These are phyloP conservation scores for Hydropotes inermis DNA, from an alignment of 2,113 vertebrate species.

Conservation along the genomic window DNA sequence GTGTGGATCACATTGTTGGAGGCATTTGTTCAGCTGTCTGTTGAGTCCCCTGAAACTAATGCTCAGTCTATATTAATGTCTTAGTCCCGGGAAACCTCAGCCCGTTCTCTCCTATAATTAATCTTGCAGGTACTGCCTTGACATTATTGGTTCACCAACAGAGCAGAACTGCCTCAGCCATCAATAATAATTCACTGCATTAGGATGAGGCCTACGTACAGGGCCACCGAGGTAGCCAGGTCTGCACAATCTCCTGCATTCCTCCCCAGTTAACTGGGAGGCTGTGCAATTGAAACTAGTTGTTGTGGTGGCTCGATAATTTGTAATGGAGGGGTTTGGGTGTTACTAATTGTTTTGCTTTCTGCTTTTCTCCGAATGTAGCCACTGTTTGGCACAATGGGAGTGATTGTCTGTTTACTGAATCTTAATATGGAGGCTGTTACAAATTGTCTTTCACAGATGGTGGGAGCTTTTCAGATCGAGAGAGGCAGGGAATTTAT, in stretches of 20 bases:
- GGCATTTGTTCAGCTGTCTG: constrained; percentile 82
- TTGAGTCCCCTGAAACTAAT: constrained; percentile 85
- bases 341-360: constrained; percentile 80
- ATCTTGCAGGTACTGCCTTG: constrained; percentile 88
- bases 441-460: constrained; percentile 89
- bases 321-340: constrained; percentile 74
- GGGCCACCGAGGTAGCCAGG: constrained; percentile 75
- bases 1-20: constrained; percentile 79
- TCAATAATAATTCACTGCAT: constrained; percentile 88
- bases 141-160: constrained; percentile 90
- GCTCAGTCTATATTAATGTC: constrained; percentile 86
- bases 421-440: constrained; percentile 86
- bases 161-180: constrained; percentile 87
- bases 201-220: constrained; percentile 78
- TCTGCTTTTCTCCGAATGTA: constrained; percentile 75
- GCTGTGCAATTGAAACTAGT: constrained; percentile 70
- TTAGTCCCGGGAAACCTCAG: constrained; percentile 82
- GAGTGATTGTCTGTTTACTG: constrained; percentile 85
- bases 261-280: constrained; percentile 48
- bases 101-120: constrained; percentile 86
- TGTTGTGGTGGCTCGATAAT: constrained; percentile 77
- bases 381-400: constrained; percentile 79
- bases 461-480: constrained; percentile 85
- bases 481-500: constrained; percentile 86
- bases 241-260: constrained; percentile 60